Conservation (phyloP, 2,888 invertebrate species). For the Drosophila merina region DNA sequence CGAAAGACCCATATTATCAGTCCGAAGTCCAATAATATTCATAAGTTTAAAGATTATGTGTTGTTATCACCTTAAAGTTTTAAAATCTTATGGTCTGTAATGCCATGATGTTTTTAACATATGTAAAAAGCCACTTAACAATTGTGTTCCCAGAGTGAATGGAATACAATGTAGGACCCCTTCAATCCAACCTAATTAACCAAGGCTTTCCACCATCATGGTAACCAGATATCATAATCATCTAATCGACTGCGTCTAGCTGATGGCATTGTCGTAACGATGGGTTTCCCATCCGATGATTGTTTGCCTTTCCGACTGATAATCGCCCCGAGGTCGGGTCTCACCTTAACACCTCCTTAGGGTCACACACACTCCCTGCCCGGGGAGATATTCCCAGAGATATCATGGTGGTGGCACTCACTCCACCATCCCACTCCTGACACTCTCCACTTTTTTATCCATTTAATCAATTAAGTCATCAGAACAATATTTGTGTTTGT, state of each 20-base stretch:
- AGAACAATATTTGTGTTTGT: constrained; percentile 64
- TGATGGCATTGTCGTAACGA: constrained; percentile 28
- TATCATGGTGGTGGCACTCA: constrained; percentile 56
- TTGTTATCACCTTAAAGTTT: no score
- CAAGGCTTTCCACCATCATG: constrained; percentile 35
- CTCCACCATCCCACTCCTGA: constrained; percentile 14
- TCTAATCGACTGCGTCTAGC: constrained; percentile 48
- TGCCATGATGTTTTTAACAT: no score
- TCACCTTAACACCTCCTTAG: constrained; percentile 50
- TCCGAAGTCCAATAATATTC: background rate
- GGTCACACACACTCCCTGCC: constrained; percentile 35
- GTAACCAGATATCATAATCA: constrained; percentile 47
- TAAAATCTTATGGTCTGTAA: no score
- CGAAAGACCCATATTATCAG: background rate
- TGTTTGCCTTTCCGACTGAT: constrained; percentile 70
- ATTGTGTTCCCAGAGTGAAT: background rate
- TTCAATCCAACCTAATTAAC: constrained; percentile 15
- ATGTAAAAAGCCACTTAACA: no score
- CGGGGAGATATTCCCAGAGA: constrained; percentile 31
- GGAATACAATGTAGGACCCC: background rate
- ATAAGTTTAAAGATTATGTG: no score
- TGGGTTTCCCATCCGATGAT: constrained; percentile 54
- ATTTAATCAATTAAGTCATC: constrained; percentile 82
- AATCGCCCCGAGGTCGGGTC: constrained; percentile 33
- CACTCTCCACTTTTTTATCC: constrained; percentile 71